Base-by-base conservation (phyloP, 2,888 invertebrate genomes). In the Epiblema foenella region DNA sequence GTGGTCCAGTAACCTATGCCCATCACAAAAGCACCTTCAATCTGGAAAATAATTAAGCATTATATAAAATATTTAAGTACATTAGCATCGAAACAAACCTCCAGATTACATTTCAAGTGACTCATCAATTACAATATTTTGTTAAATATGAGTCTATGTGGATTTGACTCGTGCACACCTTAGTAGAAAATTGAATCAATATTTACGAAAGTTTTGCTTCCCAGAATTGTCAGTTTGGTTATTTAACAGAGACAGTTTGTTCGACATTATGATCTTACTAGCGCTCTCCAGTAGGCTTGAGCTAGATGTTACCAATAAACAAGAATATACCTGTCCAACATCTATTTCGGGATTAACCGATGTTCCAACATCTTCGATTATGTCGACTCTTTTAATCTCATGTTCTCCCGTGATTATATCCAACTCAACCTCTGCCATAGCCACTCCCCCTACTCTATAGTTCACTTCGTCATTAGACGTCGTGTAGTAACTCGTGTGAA, bases 1-100 rank as follows among this genome's bases (percentile, higher is more conserved):
- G 88, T 89, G 0, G 95, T 94, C 93, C 94, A 96, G 78, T 95
- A 95, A 10, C 97, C 97, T 15, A 85, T 83, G 75, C 88, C 95
- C 95, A 95, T 95, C 1, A 95, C 86, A 78, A 96, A 96, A 1
- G 95, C 95, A 8, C 96, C 96, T 87, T 96, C 95, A 0, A 95
- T 91, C 90, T 91, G 60, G 2, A 18, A 18, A 51, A 63, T 15
- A 17, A 46, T 60, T 24, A 24, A 24, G 24, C 42, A 42, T 15
- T 42, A 15, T 39, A 39, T 12, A 24, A 15, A 42, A 15, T 4
- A 5, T 42, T n/a, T n/a, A n/a, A n/a, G n/a, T n/a, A n/a, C n/a
- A n/a, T n/a, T n/a, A n/a, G n/a, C n/a, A n/a, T n/a, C n/a, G n/a
- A n/a, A n/a, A n/a, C 12, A 15, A 24, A 24, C 4, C 42, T 15